phyloP scores from a whole-genome alignment of 2,797 vertebrate species.

The Orientallactaga sibirica region DNA sequence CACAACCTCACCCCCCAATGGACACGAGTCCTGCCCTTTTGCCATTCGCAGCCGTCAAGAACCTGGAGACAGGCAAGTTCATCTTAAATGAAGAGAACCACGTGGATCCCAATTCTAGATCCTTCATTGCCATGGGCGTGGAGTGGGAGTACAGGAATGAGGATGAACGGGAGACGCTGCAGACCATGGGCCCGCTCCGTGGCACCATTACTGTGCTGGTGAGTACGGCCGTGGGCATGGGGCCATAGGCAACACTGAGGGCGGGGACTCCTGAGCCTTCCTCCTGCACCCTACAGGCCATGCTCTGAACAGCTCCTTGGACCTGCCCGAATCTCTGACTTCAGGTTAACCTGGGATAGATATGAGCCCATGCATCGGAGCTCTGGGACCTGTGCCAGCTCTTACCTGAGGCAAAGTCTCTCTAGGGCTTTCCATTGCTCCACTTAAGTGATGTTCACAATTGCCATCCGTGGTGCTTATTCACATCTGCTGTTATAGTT shows the following conservation, averaged over 20 bases:
- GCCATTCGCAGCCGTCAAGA: slow-evolving; percentile 93
- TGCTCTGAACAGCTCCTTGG: background rate
- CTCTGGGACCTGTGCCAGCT: accelerated
- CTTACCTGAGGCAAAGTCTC: background rate
- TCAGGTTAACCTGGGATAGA: background rate
- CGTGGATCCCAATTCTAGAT: slow-evolving; percentile 90
- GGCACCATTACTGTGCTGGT: slow-evolving; percentile 95
- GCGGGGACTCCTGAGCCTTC: background rate
- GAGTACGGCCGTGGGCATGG: slow-evolving; percentile 61
- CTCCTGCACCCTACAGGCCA: background rate
- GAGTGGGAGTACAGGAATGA: slow-evolving; percentile 98
- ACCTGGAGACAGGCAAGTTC: slow-evolving; percentile 93
- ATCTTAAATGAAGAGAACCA: slow-evolving; percentile 95
- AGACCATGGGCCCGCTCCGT: slow-evolving; percentile 95
- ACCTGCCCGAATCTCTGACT: background rate
- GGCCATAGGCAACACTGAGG: background rate
- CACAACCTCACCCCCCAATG: accelerated
- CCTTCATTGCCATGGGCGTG: slow-evolving; percentile 95
- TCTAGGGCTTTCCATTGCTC: background rate
- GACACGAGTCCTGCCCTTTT: background rate
- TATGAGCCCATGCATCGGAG: accelerated
- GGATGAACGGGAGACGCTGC: slow-evolving; percentile 94
- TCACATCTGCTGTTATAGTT: background rate
- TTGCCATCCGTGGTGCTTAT: background rate
- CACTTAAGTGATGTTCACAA: background rate